Conservation (phyloP, 2,888 invertebrate species). For the Unio delphinus region DNA sequence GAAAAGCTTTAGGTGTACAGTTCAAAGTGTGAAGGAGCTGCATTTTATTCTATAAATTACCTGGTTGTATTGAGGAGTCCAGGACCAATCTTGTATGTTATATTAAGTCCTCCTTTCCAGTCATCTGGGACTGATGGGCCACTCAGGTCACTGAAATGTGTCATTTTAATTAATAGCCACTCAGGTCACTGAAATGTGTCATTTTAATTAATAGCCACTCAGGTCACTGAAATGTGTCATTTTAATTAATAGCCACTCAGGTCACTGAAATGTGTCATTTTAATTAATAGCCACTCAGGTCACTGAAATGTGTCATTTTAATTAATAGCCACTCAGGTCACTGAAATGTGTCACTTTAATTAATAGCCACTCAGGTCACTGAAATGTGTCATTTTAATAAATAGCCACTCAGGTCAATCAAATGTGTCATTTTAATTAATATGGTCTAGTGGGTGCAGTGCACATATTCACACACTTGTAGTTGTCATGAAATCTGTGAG, state of each 20-base stretch:
- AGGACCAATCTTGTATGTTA: slow-evolving; percentile 71
- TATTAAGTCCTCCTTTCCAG: slow-evolving; percentile 71
- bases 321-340: slow-evolving; percentile 47
- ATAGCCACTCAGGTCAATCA: slow-evolving; percentile 54
- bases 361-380: slow-evolving; percentile 53
- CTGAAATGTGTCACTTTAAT: slow-evolving; percentile 17
- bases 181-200: slow-evolving; percentile 37
- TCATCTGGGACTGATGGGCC: slow-evolving; percentile 64
- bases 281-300: slow-evolving; percentile 47
- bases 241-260: slow-evolving; percentile 46
- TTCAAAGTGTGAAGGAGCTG: too few relatives aligned
- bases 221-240: slow-evolving; percentile 29
- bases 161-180: slow-evolving; percentile 34
- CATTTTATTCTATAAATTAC: slow-evolving; percentile 14
- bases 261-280: slow-evolving; percentile 21
- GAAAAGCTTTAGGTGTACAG: too few relatives aligned
- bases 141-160: slow-evolving; percentile 38
- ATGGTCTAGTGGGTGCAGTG: too few relatives aligned
- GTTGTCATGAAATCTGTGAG: too few relatives aligned
- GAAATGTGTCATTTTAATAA: neutral
- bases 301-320: slow-evolving; percentile 19
- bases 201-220: slow-evolving; percentile 41
- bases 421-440: neutral
- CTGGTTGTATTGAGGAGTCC: slow-evolving; percentile 54
- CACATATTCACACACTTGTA: too few relatives aligned